phyloP scores from a whole-genome alignment of 2,797 vertebrate species.

The Periophthalmus magnuspinnatus region DNA sequence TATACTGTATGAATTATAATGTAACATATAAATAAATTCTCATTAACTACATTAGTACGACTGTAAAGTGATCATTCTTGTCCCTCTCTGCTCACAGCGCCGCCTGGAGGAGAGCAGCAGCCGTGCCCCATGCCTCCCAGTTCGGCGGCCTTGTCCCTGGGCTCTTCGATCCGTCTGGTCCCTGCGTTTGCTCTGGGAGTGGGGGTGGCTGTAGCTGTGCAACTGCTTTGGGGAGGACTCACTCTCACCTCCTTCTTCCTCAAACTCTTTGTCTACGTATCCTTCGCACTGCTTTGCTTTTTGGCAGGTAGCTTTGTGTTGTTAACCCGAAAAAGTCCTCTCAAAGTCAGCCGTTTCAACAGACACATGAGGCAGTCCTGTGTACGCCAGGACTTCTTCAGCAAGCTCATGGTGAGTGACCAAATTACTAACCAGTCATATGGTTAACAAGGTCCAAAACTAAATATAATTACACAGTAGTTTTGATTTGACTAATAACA shows the following conservation, averaged over 20 bases:
- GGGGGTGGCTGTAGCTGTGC: conserved; percentile 73
- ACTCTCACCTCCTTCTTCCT: conserved; percentile 78
- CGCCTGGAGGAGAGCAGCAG: conserved; percentile 36
- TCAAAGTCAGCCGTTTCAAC: conserved; percentile 73
- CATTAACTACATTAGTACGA: too few relatives aligned
- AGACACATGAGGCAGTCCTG: conserved; percentile 55
- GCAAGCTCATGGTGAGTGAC: conserved; percentile 75
- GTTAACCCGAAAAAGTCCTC: conserved; percentile 75
- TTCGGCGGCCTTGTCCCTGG: conserved; percentile 40
- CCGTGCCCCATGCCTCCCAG: conserved; percentile 60
- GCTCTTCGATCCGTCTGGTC: conserved; percentile 66
- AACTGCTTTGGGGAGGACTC: conserved; percentile 76
- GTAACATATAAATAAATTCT: too few relatives aligned
- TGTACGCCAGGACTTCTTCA: conserved; percentile 67
- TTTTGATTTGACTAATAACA: too few relatives aligned
- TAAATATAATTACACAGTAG: too few relatives aligned
- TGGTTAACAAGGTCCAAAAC: too few relatives aligned
- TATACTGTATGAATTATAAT: too few relatives aligned
- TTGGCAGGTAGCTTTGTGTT: conserved; percentile 76
- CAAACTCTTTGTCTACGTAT: conserved; percentile 79
- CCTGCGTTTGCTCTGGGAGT: conserved; percentile 74
- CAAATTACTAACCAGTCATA: background rate
- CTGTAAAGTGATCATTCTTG: background rate
- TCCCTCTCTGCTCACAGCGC: conserved; percentile 21
- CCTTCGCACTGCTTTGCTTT: conserved; percentile 78